Conservation (phyloP, 1,140 invertebrate species). For the Akabosia matsudoensis region DNA sequence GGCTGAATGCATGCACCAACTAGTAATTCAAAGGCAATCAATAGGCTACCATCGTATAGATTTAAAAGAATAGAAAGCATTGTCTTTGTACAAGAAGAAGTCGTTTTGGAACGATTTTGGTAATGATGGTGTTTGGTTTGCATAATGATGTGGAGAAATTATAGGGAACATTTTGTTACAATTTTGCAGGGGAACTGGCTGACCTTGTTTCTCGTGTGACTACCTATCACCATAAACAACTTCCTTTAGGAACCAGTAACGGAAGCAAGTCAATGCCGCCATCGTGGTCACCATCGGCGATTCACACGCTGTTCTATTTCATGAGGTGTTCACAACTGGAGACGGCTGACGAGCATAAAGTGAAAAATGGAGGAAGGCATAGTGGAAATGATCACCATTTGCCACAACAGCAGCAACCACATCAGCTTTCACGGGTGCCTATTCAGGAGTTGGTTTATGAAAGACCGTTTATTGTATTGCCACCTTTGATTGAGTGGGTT, state of each 20-base stretch:
- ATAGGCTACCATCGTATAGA: too few relatives aligned
- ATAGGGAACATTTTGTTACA: too few relatives aligned
- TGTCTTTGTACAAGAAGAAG: too few relatives aligned
- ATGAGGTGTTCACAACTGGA: slow-evolving; percentile 66
- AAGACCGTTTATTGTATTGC: slow-evolving; percentile 77
- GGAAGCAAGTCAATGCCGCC: slow-evolving; percentile 50
- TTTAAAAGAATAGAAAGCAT: too few relatives aligned
- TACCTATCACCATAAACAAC: slow-evolving; percentile 50
- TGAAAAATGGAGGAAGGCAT: slow-evolving; percentile 14
- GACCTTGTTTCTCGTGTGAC: slow-evolving; percentile 65
- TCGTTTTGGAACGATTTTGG: too few relatives aligned
- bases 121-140: background rate
- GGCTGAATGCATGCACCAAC: too few relatives aligned
- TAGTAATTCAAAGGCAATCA: too few relatives aligned
- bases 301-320: slow-evolving; percentile 76
- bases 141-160: background rate
- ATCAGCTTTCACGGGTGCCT: slow-evolving; percentile 48
- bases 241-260: slow-evolving; percentile 48
- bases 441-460: slow-evolving; percentile 79
- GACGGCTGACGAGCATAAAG: slow-evolving; percentile 34
- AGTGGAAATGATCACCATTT: slow-evolving; percentile 28
- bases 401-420: slow-evolving; percentile 44
- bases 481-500: slow-evolving; percentile 82
- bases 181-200: slow-evolving; percentile 59
- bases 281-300: slow-evolving; percentile 63